A percentile compares a stretch with the other conserved stretches of the same genome.
phyloP scores from a whole-genome alignment of 2,113 vertebrate species.

The Cricetomys ansorgei region DNA sequence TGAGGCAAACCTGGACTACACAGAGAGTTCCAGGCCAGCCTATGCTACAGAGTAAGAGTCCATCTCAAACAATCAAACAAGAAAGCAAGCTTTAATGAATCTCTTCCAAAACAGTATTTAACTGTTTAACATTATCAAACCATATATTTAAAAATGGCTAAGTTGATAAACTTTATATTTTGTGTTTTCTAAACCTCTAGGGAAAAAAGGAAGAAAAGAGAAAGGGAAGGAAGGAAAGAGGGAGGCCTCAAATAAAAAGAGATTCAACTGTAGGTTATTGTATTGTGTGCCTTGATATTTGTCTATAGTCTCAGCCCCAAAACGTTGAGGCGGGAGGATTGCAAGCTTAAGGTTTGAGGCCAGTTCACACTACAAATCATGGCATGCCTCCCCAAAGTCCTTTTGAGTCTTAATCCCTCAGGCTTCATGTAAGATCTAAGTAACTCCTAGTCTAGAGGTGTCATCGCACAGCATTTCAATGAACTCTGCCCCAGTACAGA shows the following conservation, averaged over 20 bases:
- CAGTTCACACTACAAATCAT: neutral
- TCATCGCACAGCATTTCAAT: neutral
- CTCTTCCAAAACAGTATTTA: neutral
- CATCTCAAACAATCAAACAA: neutral
- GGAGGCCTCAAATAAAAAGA: neutral
- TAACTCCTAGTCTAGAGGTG: neutral
- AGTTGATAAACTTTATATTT: neutral
- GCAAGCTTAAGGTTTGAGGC: neutral
- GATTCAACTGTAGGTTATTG: neutral
- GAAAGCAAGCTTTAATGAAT: neutral
- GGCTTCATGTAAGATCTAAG: neutral
- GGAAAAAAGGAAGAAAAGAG: neutral
- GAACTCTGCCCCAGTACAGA: neutral
- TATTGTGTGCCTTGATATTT: neutral
- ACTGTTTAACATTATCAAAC: neutral
- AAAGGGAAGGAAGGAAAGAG: accelerated
- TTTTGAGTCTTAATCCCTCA: neutral
- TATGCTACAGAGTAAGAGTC: neutral
- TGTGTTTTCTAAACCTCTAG: neutral
- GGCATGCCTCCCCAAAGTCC: accelerated
- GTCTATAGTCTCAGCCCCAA: neutral
- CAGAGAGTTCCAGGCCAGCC: neutral
- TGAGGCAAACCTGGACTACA: neutral
- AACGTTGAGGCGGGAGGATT: neutral
- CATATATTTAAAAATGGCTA: neutral